Evolutionary conservation across 2,797 vertebrate genomes (phyloP).

Genomic region (Cichlasoma orientale): DNA sequence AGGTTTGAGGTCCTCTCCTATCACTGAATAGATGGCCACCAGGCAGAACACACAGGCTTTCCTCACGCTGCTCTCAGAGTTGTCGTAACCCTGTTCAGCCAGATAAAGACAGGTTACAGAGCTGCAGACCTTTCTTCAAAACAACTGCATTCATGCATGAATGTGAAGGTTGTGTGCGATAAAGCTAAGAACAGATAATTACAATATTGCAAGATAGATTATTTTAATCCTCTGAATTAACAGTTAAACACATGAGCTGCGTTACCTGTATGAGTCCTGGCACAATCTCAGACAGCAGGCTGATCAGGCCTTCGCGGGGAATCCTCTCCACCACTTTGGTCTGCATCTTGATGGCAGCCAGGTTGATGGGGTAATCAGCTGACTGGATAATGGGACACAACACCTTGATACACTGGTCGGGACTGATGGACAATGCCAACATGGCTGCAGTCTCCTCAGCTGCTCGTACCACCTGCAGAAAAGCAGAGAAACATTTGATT

Average conservation of each 20-base stretch:
- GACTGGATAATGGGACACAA: conserved; percentile 97
- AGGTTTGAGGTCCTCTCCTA: conserved; percentile 97
- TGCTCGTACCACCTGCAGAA: conserved; percentile 89
- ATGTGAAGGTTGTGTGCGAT: background rate
- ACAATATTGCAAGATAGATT: background rate
- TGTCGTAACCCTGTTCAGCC: conserved; percentile 90
- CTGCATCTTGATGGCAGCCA: conserved; percentile 98
- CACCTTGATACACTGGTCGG: conserved; percentile 97
- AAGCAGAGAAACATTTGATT: background rate
- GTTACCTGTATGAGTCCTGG: conserved; percentile 95
- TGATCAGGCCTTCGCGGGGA: conserved; percentile 87
- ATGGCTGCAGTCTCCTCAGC: conserved; percentile 95
- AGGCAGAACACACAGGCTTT: conserved; percentile 98
- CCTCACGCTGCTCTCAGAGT: conserved; percentile 97
- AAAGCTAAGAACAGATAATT: background rate
- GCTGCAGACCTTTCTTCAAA: background rate
- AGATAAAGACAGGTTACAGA: conserved; percentile 4
- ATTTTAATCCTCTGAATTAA: background rate
- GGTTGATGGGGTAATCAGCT: conserved; percentile 95
- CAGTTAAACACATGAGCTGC: background rate
- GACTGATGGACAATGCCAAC: conserved; percentile 92
- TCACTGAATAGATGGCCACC: conserved; percentile 93
- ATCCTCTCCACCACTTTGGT: conserved; percentile 94
- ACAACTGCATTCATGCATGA: background rate
- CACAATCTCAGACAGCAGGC: conserved; percentile 93